phyloP scores from a whole-genome alignment of 2,797 vertebrate genomes.

The Discoglossus pictus region DNA sequence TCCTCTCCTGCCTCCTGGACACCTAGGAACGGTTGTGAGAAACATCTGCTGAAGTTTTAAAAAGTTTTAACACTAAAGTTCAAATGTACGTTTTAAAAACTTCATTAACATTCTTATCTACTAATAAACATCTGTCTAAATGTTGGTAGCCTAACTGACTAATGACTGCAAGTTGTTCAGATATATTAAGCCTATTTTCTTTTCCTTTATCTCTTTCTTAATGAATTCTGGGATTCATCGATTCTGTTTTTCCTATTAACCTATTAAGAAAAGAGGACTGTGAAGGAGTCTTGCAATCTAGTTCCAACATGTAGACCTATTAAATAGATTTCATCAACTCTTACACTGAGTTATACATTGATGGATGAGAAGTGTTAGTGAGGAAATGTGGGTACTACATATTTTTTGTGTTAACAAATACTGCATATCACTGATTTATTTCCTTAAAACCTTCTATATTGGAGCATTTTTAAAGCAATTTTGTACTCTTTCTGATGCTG shows the following conservation, averaged over 20 bases:
- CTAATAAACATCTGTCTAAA: conserved; percentile 15
- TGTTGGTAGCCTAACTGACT: conserved; percentile 18
- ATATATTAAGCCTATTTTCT: conserved; percentile 12
- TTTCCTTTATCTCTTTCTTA: conserved; percentile 27
- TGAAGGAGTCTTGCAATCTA: conserved; percentile 18
- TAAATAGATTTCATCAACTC: conserved; percentile 23
- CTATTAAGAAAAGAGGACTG: conserved; percentile 25
- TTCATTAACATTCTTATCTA: conserved; percentile 29
- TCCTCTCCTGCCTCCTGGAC: too few species aligned
- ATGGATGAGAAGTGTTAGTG: not conserved
- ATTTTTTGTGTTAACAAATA: too few species aligned
- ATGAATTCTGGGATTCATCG: conserved; percentile 18
- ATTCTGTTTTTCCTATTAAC: conserved; percentile 24
- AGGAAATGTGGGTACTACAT: too few species aligned
- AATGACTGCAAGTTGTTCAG: conserved; percentile 15
- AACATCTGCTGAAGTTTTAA: too few species aligned
- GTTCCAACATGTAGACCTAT: conserved; percentile 5
- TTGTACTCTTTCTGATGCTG: too few species aligned
- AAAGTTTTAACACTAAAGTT: too few species aligned
- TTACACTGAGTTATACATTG: conserved; percentile 20
- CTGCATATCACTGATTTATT: too few species aligned
- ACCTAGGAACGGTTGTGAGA: too few species aligned
- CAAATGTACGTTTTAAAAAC: too few species aligned
- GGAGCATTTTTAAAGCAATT: too few species aligned
- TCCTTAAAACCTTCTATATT: too few species aligned